phyloP scores from a whole-genome alignment of 2,797 vertebrate genomes.

The Cheirogaleus major region DNA sequence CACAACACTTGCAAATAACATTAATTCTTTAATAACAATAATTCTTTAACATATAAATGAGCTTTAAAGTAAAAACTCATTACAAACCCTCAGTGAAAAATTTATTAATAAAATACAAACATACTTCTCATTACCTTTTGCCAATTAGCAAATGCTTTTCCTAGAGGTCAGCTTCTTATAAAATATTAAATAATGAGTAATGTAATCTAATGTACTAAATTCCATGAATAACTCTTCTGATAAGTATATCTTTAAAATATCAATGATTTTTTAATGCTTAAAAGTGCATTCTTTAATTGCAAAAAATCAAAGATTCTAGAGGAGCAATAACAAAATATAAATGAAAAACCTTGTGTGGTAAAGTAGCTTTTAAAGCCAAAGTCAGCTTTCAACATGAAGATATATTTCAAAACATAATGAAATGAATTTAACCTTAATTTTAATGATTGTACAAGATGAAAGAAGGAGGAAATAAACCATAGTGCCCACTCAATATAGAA shows the following conservation, averaged over 20 bases:
- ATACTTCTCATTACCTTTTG: background rate
- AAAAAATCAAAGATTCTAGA: background rate
- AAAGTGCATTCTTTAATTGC: background rate
- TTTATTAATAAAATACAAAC: background rate
- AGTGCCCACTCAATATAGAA: background rate
- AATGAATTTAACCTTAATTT: background rate
- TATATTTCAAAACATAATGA: background rate
- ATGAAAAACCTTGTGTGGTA: background rate
- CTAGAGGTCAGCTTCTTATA: background rate
- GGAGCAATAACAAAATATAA: background rate
- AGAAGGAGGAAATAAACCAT: background rate
- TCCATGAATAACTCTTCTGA: background rate
- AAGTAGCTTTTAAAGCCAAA: background rate
- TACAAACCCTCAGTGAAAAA: background rate
- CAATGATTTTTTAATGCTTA: background rate
- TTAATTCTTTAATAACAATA: background rate
- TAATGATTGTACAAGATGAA: background rate
- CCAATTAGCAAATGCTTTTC: background rate
- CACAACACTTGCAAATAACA: background rate
- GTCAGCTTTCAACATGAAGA: background rate
- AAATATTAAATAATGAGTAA: background rate
- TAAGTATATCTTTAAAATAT: background rate
- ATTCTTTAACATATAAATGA: background rate
- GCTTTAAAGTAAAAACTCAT: background rate
- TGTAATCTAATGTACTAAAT: background rate